A percentile compares a stretch with the other conserved stretches of the same genome.
These are phyloP conservation scores for Polypedilum pembai DNA, from an alignment of 1,140 invertebrate genomes.

Conservation along the genomic window DNA sequence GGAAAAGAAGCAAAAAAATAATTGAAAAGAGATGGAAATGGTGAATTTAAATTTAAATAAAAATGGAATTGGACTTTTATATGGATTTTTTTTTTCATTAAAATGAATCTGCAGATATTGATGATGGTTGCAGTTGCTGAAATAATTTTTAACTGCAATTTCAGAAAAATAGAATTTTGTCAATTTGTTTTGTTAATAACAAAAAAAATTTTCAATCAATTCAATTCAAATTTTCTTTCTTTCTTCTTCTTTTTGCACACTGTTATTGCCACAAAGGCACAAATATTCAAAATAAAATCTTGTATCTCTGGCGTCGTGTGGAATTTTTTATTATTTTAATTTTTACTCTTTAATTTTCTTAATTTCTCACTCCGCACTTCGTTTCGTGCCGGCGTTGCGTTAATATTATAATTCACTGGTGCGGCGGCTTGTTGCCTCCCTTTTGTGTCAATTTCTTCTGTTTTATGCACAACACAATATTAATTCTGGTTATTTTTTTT, in stretches of 20 bases:
- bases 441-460: constrained; percentile 12
- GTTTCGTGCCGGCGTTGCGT: constrained; percentile 1
- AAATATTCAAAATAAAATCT: background rate
- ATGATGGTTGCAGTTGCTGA: no score
- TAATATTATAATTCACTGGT: background rate
- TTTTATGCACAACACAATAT: constrained; percentile 18
- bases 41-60: no score
- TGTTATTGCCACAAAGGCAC: constrained; percentile 3
- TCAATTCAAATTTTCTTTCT: background rate
- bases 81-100: background rate
- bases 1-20: background rate
- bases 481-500: background rate
- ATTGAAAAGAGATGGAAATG: no score
- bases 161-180: no score
- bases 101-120: no score
- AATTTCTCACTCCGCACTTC: constrained; percentile 16
- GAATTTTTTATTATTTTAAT: constrained; percentile 9
- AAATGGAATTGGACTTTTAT: constrained; percentile 3
- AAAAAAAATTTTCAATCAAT: no score
- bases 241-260: constrained; percentile 2
- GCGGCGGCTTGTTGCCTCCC: background rate
- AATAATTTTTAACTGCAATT: no score
- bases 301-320: background rate
- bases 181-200: no score
- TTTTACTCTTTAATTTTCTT: constrained; percentile 8